Evolutionary conservation across 2,113 vertebrate genomes (phyloP), one percentile per base, ranked within the genome.

Genomic region (Micronycteris hirsuta): DNA sequence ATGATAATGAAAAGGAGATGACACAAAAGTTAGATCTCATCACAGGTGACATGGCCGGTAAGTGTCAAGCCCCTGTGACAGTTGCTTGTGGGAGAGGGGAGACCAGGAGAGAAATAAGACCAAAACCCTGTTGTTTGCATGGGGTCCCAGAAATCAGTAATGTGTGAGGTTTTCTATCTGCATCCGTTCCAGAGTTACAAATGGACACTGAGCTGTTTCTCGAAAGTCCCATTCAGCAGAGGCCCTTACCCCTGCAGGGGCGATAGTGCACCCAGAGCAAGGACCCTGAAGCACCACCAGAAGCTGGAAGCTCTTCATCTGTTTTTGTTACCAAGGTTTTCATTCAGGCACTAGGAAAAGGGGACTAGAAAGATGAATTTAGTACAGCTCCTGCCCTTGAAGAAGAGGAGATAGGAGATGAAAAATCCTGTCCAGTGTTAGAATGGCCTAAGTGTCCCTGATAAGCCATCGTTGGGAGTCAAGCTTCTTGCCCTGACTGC

Each of bases 21-120:
- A 94, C 98, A 9, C 98, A 99, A 56, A 99, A 99, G 87, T 96
- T 99, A 89, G 99, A 99, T 97, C 98, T 99, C 94, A 98, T 99
- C 93, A 99, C 98, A 85, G 99, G 99, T 73, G 98, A 98, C 77
- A 98, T 99, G 98, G 98, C 98, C 98, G 99, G 99, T 99, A 98
- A 98, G 94, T 15, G 28, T 81, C 43, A 41, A 63, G 38, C 15
- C n/a, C 80, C 26, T 1, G 10, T 22, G 38, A 33, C 52, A 10
- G 13, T 24, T 54, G 41, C 74, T n/a, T 45, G 4, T 2, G n/a
- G 43, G 61, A 52, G 2, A 14, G 11, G 20, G 17, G 43, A 54
- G 47, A 31, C 49, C 17, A 19, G 65, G 16, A 86, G 63, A 73
- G 26, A 84, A 76, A 54, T 10, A 12, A 33, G 26, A 58, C 36